Conservation (phyloP, 2,113 vertebrate genomes). For the Cynocephalus volans region DNA sequence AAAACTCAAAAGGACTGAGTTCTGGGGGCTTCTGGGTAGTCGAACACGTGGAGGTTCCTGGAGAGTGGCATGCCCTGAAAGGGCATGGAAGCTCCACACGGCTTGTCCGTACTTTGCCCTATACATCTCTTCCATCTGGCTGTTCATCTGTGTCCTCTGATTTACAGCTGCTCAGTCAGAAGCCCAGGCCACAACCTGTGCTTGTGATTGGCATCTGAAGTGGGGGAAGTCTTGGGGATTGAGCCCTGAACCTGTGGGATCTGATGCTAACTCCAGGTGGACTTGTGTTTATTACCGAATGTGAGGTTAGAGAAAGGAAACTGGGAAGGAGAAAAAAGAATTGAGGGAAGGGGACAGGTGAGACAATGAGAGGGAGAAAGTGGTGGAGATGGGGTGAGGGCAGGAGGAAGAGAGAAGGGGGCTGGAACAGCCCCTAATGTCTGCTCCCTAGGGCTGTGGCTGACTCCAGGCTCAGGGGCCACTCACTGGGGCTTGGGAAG, state of each 20-base stretch:
- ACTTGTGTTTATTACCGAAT: neutral
- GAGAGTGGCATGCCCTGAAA: neutral
- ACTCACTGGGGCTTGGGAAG: neutral
- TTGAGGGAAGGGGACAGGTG: fast-evolving
- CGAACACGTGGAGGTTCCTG: neutral
- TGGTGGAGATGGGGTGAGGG: neutral
- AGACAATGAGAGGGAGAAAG: fast-evolving
- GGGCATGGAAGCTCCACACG: neutral
- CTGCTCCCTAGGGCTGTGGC: no score
- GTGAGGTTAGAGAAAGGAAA: neutral
- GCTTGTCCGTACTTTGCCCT: neutral
- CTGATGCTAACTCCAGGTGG: neutral
- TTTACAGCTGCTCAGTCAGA: neutral
- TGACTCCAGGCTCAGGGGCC: neutral
- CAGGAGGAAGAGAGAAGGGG: neutral
- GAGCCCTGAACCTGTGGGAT: neutral
- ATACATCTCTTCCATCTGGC: neutral
- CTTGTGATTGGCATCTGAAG: neutral
- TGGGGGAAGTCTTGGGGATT: neutral
- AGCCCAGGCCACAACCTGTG: neutral
- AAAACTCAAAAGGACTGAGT: neutral
- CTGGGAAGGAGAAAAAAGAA: neutral
- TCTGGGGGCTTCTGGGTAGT: neutral
- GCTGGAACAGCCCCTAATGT: neutral
- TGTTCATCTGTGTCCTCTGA: neutral